Evolutionary conservation across 2,797 vertebrate genomes (phyloP).

Genomic region (Aselliscus stoliczkanus): DNA sequence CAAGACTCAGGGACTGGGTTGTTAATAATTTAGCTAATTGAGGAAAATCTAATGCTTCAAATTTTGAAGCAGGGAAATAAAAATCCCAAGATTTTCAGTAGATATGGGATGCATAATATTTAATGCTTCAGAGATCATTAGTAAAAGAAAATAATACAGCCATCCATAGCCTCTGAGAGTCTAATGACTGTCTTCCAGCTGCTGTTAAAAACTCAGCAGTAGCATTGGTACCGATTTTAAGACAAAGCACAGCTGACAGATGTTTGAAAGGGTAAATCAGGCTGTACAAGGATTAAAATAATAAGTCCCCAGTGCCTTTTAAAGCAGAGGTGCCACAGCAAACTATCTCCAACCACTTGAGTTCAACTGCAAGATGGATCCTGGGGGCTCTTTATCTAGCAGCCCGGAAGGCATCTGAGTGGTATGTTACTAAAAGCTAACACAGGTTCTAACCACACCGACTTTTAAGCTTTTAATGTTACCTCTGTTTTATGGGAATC

Average conservation of each 20-base stretch:
- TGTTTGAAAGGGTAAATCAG: constrained; percentile 84
- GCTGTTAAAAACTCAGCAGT: constrained; percentile 79
- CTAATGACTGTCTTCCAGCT: constrained; percentile 83
- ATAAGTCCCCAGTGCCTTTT: constrained; percentile 79
- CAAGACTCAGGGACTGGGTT: not conserved
- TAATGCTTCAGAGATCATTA: constrained; percentile 81
- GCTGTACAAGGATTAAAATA: constrained; percentile 80
- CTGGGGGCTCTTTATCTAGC: constrained; percentile 60
- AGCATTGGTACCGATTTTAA: constrained; percentile 81
- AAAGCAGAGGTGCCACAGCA: constrained; percentile 78
- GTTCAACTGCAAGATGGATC: constrained; percentile 70
- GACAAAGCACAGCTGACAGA: constrained; percentile 83
- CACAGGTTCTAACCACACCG: constrained; percentile 43
- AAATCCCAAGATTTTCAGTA: constrained; percentile 57
- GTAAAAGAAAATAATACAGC: constrained; percentile 85
- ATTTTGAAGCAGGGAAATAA: constrained; percentile 49
- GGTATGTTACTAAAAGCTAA: constrained; percentile 57
- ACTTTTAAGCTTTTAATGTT: constrained; percentile 60
- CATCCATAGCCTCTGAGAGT: constrained; percentile 80
- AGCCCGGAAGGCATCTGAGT: constrained; percentile 60
- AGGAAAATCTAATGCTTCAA: constrained; percentile 55
- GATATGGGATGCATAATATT: constrained; percentile 72
- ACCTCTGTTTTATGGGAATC: constrained; percentile 54
- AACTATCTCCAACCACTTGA: constrained; percentile 73
- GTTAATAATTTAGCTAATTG: constrained; percentile 62